Percentiles rank a stretch among this genome's conserved stretches.
phyloP scores from a whole-genome alignment of 1,140 invertebrate genomes.

The Onthophagus taurus region DNA sequence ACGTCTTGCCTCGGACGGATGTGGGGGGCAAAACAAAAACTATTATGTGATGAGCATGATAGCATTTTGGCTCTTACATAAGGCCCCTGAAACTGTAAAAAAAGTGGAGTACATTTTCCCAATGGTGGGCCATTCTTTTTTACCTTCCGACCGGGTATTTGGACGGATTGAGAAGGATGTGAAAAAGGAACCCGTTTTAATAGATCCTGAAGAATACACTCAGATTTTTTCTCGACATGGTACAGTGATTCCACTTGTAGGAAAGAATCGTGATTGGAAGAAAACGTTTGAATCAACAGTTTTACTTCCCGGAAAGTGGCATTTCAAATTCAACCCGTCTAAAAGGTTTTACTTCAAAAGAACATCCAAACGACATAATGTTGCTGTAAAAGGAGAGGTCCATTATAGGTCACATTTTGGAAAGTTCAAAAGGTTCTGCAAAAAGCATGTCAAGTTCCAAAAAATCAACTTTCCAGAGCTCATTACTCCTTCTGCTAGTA shows the following conservation, averaged over 20 bases:
- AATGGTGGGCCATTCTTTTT: slow-evolving; percentile 15
- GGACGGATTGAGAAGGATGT: slow-evolving; percentile 12
- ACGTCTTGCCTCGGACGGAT: slow-evolving; percentile 3
- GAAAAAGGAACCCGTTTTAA: neutral
- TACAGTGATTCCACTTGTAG: slow-evolving; percentile 10
- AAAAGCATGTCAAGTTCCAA: no score
- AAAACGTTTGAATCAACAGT: slow-evolving; percentile 8
- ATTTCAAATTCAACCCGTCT: slow-evolving; percentile 20
- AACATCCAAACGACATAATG: slow-evolving; percentile 12
- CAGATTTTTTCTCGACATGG: slow-evolving; percentile 6
- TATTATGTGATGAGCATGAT: slow-evolving; percentile 4
- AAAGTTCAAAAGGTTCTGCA: no score
- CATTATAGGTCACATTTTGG: no score
- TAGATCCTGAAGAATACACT: neutral
- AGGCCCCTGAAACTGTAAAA: slow-evolving; percentile 7
- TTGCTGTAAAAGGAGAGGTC: slow-evolving; percentile 19
- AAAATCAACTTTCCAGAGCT: no score
- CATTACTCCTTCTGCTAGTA: no score
- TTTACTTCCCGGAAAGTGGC: slow-evolving; percentile 15
- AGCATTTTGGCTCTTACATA: neutral
- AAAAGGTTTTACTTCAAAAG: slow-evolving; percentile 20
- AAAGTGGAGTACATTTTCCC: slow-evolving; percentile 15
- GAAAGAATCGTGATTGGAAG: slow-evolving; percentile 20
- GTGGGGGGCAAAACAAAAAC: slow-evolving; percentile 12
- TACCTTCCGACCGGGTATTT: slow-evolving; percentile 18